Conservation (phyloP, 2,797 vertebrate species). For the Hemitrygon akajei region DNA sequence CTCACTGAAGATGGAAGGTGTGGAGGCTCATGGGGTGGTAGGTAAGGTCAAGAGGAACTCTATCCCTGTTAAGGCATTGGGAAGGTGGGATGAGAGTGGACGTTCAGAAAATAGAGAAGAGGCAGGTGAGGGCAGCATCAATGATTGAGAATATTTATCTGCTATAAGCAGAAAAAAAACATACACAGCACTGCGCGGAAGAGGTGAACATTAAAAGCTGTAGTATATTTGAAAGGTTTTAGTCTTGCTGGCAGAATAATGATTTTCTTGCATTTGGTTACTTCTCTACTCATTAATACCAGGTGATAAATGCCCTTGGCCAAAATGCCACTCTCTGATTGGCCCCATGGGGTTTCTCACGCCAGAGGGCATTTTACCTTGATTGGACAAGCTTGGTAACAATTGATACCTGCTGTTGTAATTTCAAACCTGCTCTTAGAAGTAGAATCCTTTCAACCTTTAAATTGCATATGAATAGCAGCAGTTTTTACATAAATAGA, state of each 20-base stretch:
- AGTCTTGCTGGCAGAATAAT: background rate
- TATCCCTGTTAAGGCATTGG: too few relatives aligned
- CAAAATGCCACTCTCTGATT: background rate
- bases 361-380: background rate
- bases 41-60: too few relatives aligned
- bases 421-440: background rate
- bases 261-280: slow-evolving; percentile 19
- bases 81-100: too few relatives aligned
- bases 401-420: slow-evolving; percentile 25
- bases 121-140: too few relatives aligned
- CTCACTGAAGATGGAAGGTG: too few relatives aligned
- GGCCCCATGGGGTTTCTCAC: slow-evolving; percentile 11
- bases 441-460: background rate
- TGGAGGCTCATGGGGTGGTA: too few relatives aligned
- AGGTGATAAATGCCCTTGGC: slow-evolving; percentile 7
- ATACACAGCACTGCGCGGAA: background rate
- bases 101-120: too few relatives aligned
- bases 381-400: background rate
- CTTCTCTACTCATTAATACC: slow-evolving; percentile 12
- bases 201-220: background rate
- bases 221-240: background rate
- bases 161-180: background rate
- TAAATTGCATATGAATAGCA: slow-evolving; percentile 16
- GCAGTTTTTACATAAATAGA: background rate
- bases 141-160: too few relatives aligned